Evolutionary conservation across 2,888 invertebrate species (phyloP), one percentile per base, ranked within the genome.

Genomic region (Agrotis segetum): DNA sequence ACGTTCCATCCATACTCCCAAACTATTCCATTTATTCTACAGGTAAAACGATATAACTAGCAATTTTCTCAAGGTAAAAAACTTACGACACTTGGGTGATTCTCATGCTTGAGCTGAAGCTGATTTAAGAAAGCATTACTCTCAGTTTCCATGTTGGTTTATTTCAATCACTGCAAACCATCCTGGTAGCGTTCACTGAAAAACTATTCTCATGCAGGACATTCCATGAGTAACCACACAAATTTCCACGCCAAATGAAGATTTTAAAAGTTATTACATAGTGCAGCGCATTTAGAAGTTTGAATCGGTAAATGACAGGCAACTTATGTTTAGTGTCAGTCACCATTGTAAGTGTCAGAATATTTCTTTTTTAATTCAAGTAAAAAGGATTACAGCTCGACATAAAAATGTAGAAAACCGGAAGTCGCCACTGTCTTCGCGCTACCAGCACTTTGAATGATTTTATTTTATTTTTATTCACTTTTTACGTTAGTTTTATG

Each of bases 81-180:
- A 88, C 91, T 89, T 81, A 92, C 90, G 47, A 81, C 70, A 81
- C 88, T 90, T 47, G 86, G 77, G 49, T 86, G 88, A 85, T 91
- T 90, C 62, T 91, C 92, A 85, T 93, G 92, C 83, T 91, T 93
- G 58, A 88, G 68, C 72, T 89, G 88, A 74, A 94, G 87, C 84
- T 91, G 90, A 81, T 92, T 88, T 69, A 94, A 75, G 40, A 92
- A 80, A 66, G 81, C 88, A 74, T 86, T 89, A 88, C 91, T 94
- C 74, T 92, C 94, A 47, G 89, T 88, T 81, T 94, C 94, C 95
- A 95, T 95, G 73, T 29, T 89, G 82, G 50, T 77, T 82, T 47
- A 61, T 66, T 77, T 80, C 64, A 84, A 81, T 66, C 60, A 79
- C 71, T 72, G 69, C 63, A 76, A 74, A 82, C 81, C 83, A 79